phyloP scores from a whole-genome alignment of 1,140 invertebrate genomes.

The Drosophila sproati region DNA sequence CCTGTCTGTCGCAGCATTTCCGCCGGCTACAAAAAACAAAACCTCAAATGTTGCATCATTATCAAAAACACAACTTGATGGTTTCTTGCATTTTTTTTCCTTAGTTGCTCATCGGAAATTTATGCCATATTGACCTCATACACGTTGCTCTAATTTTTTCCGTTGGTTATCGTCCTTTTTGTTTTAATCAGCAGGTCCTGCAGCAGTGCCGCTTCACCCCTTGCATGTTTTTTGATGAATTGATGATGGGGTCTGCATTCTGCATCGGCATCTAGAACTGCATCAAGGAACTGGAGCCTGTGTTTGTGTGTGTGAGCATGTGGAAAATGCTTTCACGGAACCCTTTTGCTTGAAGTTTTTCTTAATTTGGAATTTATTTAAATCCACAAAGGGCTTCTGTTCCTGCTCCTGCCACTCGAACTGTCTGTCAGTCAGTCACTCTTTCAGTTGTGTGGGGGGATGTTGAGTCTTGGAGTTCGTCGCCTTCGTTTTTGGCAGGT shows the following conservation, averaged over 20 bases:
- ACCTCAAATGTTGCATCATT: slow-evolving; percentile 81
- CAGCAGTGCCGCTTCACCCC: slow-evolving; percentile 6
- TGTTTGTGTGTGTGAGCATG: slow-evolving; percentile 14
- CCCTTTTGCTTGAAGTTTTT: slow-evolving; percentile 63
- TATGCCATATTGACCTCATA: slow-evolving; percentile 76
- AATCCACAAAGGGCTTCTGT: slow-evolving; percentile 61
- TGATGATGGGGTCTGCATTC: slow-evolving; percentile 78
- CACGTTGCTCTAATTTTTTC: slow-evolving; percentile 82
- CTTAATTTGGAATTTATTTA: slow-evolving; percentile 84
- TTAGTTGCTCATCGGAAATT: slow-evolving; percentile 54
- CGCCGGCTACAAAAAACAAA: slow-evolving; percentile 65
- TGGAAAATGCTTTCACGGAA: slow-evolving; percentile 52
- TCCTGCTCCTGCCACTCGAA: slow-evolving; percentile 6
- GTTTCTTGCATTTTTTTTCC: slow-evolving; percentile 4
- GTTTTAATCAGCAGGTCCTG: slow-evolving; percentile 66
- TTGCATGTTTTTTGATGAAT: slow-evolving; percentile 75
- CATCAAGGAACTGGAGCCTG: not conserved
- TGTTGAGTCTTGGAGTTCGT: slow-evolving; percentile 49
- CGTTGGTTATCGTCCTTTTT: slow-evolving; percentile 78
- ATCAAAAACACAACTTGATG: slow-evolving; percentile 57
- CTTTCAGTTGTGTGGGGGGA: slow-evolving; percentile 6
- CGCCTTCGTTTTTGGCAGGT: slow-evolving; percentile 72
- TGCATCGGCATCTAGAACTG: not conserved
- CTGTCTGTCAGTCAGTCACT: slow-evolving; percentile 34
- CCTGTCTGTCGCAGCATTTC: slow-evolving; percentile 73